These are phyloP conservation scores for Eriosoma lanigerum DNA, from an alignment of 1,140 invertebrate species.

Conservation along the genomic window DNA sequence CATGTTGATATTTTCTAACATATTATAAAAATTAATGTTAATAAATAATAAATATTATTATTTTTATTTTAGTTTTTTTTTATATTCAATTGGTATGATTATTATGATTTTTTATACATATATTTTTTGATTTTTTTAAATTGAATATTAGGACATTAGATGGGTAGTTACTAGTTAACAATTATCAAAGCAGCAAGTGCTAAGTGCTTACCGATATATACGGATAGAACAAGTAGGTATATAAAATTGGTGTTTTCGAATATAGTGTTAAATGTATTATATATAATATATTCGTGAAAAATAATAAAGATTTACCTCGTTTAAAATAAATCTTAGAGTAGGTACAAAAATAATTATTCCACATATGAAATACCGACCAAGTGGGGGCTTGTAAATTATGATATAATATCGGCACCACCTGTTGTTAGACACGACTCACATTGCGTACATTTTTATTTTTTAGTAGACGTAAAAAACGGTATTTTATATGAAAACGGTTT, in stretches of 20 bases:
- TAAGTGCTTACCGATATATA: slow-evolving; percentile 15
- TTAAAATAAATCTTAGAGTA: background rate
- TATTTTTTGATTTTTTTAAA: too few relatives aligned
- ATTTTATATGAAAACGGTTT: too few relatives aligned
- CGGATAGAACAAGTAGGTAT: too few relatives aligned
- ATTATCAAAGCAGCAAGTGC: background rate
- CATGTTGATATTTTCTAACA: too few relatives aligned
- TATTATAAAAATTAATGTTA: too few relatives aligned
- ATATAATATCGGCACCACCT: background rate
- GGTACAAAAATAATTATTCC: background rate
- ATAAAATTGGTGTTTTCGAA: background rate
- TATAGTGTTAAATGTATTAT: too few relatives aligned
- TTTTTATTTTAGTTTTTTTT: too few relatives aligned
- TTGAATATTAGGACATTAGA: too few relatives aligned
- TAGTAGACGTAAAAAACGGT: background rate
- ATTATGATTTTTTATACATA: too few relatives aligned
- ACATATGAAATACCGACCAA: background rate
- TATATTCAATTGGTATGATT: too few relatives aligned
- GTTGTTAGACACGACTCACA: background rate
- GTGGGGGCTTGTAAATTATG: background rate
- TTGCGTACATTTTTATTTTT: background rate
- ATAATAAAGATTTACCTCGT: background rate
- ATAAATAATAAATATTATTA: too few relatives aligned
- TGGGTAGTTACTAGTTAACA: background rate
- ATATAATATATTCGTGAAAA: background rate